Evolutionary conservation across 2,797 vertebrate species (phyloP).

Genomic region (Pipistrellus nathusii): DNA sequence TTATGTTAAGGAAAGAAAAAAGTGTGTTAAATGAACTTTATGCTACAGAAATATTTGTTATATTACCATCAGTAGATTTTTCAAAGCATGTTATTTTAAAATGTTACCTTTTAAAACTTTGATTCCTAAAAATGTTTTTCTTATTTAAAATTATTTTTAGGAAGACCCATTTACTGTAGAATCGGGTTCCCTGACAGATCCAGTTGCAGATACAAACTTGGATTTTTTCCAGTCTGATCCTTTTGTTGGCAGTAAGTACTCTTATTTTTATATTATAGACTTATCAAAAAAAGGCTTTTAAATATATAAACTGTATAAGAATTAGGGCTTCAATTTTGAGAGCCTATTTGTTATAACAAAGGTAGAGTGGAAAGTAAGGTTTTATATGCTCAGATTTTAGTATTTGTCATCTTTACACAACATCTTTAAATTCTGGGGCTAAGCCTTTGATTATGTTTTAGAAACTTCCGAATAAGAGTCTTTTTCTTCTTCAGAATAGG

Average conservation of each 20-base stretch:
- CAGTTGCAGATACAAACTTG: slow-evolving; percentile 90
- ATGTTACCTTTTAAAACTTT: slow-evolving; percentile 55
- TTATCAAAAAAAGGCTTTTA: not conserved
- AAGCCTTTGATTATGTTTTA: slow-evolving; percentile 2
- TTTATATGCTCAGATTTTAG: slow-evolving; percentile 41
- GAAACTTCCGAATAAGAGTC: not conserved
- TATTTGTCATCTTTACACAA: not conserved
- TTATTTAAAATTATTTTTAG: slow-evolving; percentile 84
- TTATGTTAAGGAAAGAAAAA: slow-evolving; percentile 28
- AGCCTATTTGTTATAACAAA: slow-evolving; percentile 16
- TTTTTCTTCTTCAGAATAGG: slow-evolving; percentile 61
- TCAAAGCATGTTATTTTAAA: slow-evolving; percentile 68
- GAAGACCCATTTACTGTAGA: slow-evolving; percentile 92
- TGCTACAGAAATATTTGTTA: slow-evolving; percentile 57
- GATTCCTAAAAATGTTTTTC: slow-evolving; percentile 62
- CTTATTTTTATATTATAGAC: slow-evolving; percentile 56
- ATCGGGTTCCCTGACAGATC: slow-evolving; percentile 87
- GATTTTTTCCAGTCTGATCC: slow-evolving; percentile 98
- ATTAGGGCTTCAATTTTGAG: slow-evolving; percentile 55
- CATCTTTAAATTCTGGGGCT: not conserved
- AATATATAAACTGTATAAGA: slow-evolving; percentile 16
- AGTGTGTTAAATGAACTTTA: slow-evolving; percentile 37
- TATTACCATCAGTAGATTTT: slow-evolving; percentile 19
- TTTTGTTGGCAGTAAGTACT: slow-evolving; percentile 95
- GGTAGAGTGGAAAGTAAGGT: not conserved